Conservation (phyloP, 2,113 vertebrate genomes). For the Dicaeum eximium region DNA sequence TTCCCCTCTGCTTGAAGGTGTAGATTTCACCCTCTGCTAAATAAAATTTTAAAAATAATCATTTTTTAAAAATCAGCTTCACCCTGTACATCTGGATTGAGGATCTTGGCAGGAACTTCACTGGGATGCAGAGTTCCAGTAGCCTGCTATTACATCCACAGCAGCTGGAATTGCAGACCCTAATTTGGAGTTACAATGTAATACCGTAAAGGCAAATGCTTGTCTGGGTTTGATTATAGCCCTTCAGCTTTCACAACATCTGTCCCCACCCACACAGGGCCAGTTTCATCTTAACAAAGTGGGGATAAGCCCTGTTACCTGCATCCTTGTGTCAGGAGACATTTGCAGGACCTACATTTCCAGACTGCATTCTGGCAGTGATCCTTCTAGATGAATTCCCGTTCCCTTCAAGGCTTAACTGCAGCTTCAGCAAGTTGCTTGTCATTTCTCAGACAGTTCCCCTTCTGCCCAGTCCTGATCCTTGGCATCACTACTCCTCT, state of each 20-base stretch:
- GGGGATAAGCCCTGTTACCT: background rate
- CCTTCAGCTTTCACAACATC: constrained; percentile 8
- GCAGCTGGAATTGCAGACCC: constrained; percentile 1
- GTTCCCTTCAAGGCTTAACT: background rate
- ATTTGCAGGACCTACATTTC: background rate
- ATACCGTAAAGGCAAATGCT: background rate
- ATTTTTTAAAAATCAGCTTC: background rate
- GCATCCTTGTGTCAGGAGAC: background rate
- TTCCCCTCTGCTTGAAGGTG: background rate
- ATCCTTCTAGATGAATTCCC: background rate
- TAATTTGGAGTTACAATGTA: background rate
- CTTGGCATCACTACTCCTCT: background rate
- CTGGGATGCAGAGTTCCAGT: background rate
- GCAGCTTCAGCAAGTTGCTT: background rate
- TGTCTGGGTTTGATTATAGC: constrained; percentile 11
- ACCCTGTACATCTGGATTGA: background rate
- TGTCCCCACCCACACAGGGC: background rate
- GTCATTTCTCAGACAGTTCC: background rate
- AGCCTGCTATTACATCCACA: background rate
- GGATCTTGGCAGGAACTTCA: background rate
- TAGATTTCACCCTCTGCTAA: background rate
- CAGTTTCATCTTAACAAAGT: constrained; percentile 10
- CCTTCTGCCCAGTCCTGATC: background rate
- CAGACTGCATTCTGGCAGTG: background rate
- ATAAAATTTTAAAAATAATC: background rate